These are phyloP conservation scores for Sphinx pinastri DNA, from an alignment of 2,888 invertebrate species.

Conservation along the genomic window DNA sequence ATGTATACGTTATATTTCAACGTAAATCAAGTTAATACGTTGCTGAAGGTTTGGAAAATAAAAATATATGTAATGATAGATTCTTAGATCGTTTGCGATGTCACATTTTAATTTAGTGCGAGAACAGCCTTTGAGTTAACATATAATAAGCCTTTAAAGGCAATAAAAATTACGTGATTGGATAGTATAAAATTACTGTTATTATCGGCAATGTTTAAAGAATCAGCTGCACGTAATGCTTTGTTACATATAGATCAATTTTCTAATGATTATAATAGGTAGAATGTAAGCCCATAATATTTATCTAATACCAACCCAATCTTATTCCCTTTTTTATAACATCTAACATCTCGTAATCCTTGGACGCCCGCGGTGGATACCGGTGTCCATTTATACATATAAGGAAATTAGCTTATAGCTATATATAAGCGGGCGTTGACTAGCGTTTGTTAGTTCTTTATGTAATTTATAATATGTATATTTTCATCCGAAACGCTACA, in stretches of 20 bases:
- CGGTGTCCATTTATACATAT: too few relatives aligned
- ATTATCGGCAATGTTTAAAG: background rate
- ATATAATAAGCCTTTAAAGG: background rate
- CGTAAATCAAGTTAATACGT: conserved; percentile 5
- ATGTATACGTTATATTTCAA: background rate
- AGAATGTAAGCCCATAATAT: too few relatives aligned
- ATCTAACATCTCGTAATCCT: too few relatives aligned
- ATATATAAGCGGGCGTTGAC: too few relatives aligned
- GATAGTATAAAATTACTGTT: background rate
- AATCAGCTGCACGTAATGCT: too few relatives aligned
- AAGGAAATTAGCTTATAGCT: too few relatives aligned
- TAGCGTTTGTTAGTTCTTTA: background rate
- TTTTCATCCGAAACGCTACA: background rate
- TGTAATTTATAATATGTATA: too few relatives aligned
- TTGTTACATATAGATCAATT: too few relatives aligned
- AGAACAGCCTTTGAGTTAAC: conserved; percentile 2
- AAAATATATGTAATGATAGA: conserved; percentile 1
- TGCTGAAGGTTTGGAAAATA: background rate
- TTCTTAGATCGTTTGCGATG: conserved; percentile 3
- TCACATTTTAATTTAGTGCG: conserved; percentile 13
- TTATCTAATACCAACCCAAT: too few relatives aligned
- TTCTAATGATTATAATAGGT: too few relatives aligned
- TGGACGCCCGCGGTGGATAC: too few relatives aligned
- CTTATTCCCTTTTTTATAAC: too few relatives aligned
- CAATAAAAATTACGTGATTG: conserved; percentile 2